Base-by-base conservation (phyloP, 2,797 vertebrate genomes). In the Pseudomugil tenellus region DNA sequence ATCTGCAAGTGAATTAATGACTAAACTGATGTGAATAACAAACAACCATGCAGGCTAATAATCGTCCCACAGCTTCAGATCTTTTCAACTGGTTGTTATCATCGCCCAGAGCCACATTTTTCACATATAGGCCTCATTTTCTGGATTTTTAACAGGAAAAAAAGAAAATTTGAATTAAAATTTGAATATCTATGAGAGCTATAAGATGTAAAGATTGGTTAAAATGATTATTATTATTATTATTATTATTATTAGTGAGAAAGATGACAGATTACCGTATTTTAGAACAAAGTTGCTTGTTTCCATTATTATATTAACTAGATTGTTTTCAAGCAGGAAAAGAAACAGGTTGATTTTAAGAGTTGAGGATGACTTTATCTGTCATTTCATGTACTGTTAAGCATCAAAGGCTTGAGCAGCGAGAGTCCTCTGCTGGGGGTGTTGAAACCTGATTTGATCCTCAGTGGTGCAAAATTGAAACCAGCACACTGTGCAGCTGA, bases 311-410 rank as follows among this genome's bases (percentile, higher is more conserved):
- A 17, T 6, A 17, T 41, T 19, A 43, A 43, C 17, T n/a, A 9
- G 41, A 16, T 19, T n/a, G 39, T 41, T 41, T 41, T 41, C 16
- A 57, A 8, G 17, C 32, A 26, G 35, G 57, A 31, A 63, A 26
- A 46, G 6, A 43, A 17, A 16, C 32, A 32, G 3, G 11, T 35
- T 55, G 56, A 64, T 12, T 23, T 10, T 0, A 17, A 35, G 17
- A 21, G 21, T 8, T 8, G 26, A 11, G 6, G 21, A 16, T 46
- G 8, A 34, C 26, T 31, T 58, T 48, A 31, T 37, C 11, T 3
- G 70, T 63, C 63, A 72, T 75, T 95, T 96, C 63, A 95, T 89
- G 72, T 96, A 95, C 56, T 95, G 94, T 93, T 94, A 55, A 88
- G 94, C 88, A 95, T 95, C 91, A 96, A 94, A 70, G 93, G 0